phyloP scores from a whole-genome alignment of 2,797 vertebrate genomes.

The Denticeps clupeoides region DNA sequence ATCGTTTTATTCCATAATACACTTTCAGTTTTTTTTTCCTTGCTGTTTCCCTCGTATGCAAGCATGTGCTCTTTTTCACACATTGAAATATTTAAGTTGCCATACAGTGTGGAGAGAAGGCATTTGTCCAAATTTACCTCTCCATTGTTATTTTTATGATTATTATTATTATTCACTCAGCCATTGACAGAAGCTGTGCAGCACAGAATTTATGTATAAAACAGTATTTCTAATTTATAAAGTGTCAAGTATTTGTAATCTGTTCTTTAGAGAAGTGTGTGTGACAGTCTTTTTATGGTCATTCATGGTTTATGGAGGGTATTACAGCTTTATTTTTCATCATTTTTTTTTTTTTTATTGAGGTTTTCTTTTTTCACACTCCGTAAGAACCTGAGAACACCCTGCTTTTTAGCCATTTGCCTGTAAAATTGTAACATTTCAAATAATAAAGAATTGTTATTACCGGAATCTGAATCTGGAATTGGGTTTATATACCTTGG shows the following conservation, averaged over 20 bases:
- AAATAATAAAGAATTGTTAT: slow-evolving; percentile 62
- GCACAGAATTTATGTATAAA: slow-evolving; percentile 78
- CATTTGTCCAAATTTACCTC: slow-evolving; percentile 3
- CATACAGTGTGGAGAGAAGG: not conserved
- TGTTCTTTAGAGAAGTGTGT: slow-evolving; percentile 40
- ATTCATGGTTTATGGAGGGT: slow-evolving; percentile 29
- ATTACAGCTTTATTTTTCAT: slow-evolving; percentile 13
- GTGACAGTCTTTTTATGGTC: slow-evolving; percentile 34
- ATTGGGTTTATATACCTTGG: not conserved
- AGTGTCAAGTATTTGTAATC: slow-evolving; percentile 79
- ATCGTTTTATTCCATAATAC: too few species aligned
- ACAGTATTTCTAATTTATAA: slow-evolving; percentile 97
- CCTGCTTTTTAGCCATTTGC: slow-evolving; percentile 43
- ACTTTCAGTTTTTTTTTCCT: too few species aligned
- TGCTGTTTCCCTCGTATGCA: too few species aligned
- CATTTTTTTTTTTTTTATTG: slow-evolving; percentile 10
- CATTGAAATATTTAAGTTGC: not conserved
- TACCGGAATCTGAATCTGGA: slow-evolving; percentile 35
- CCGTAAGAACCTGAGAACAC: slow-evolving; percentile 43
- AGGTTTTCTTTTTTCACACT: slow-evolving; percentile 23
- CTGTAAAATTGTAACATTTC: slow-evolving; percentile 64
- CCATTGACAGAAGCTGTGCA: slow-evolving; percentile 63
- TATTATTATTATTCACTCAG: slow-evolving; percentile 51
- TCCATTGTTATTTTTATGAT: slow-evolving; percentile 2
- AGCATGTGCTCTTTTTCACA: too few species aligned